Base-by-base conservation (phyloP, 2,888 invertebrate species). In the Chymomyza procnemis region DNA sequence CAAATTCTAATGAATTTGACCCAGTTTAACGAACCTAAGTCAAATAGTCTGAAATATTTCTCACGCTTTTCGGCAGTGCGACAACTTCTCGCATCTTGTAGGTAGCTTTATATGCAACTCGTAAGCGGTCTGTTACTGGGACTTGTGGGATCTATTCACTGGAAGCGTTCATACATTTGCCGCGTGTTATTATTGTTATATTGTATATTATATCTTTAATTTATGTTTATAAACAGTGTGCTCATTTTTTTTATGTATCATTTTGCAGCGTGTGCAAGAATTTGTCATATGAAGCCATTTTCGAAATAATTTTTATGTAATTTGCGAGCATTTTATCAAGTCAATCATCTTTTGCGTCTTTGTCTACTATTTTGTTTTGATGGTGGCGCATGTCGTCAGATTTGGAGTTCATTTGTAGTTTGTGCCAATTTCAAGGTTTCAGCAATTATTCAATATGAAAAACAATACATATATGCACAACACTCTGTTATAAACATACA, bases 401-500 rank as follows among this genome's bases (percentile, higher is more conserved):
- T 68, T 58, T 62, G 66, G 34, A 48, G 58, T 70, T 66, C 57
- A 46, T 58, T 69, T 65, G 67, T 18, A 19, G 50, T 58, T 68
- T 64, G 63, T 22, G 64, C 9, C 61, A 67, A 69, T 77, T 78
- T 80, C 79, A 79, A 81, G 81, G 81, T 77, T 71, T 81, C 81
- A 83, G 84, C 80, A 80, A 75, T 81, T 80, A 79, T 79, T 69
- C 70, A 75, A 80, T 71, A 67, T 61, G 41, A 30, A 8, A 8
- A 18, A 19, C 16, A 34, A 55, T 6, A 14, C 22, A 22, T 22
- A 22, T 22, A 22, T 4, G 4, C 4, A 8, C 41, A 18, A 30
- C 34, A 8, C 34, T 8, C 34, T 3, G 1, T 1, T 12, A 41
- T 41, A 41, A 12, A 22, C 61, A 30, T 19, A 61, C 18, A 57